Evolutionary conservation across 1,140 invertebrate genomes (phyloP), one percentile per base, ranked within the genome.

Genomic region (Antheraea mylitta): DNA sequence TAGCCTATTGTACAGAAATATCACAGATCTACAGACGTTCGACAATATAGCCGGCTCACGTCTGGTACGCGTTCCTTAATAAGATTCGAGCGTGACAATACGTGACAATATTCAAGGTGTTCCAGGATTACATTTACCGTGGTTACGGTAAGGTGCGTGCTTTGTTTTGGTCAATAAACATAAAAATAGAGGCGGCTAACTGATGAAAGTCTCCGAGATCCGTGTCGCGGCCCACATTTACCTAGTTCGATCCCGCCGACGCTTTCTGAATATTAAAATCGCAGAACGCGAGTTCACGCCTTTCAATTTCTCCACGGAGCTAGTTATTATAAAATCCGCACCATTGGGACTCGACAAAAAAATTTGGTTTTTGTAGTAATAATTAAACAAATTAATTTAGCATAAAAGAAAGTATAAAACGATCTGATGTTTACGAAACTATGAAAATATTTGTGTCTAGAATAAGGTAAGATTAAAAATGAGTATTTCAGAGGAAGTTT

Each of bases 241-340:
- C 77, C 76, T 80, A 80, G 83, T 72, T 79, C 74, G 79, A 85
- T 84, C 79, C 78, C 76, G 71, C 80, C 68, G 74, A 87, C 82
- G 78, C 83, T 73, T 78, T 83, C 73, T 81, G 86, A 86, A 87
- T 87, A 82, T 80, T 82, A 86, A 53, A 89, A 85, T 72, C 68
- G 72, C 73, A 70, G 73, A 76, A 70, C 66, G 69, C 68, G 76
- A 71, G 45, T 72, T 76, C 70, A 66, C 67, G 80, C 80, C 79
- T 84, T 87, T 86, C 81, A 89, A 86, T 85, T 87, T 84, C 77
- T 80, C 81, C 70, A 16, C 64, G 18, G 19, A n/a, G 45, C 45
- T 53, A 9, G 45, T 53, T 16, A 53, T 53, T 53, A 53, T 4
- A 53, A 53, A 53, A 6, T 13, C 45, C 45, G 45, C 16, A 13